Conservation (phyloP, 2,113 vertebrate species). For the Natator depressus region DNA sequence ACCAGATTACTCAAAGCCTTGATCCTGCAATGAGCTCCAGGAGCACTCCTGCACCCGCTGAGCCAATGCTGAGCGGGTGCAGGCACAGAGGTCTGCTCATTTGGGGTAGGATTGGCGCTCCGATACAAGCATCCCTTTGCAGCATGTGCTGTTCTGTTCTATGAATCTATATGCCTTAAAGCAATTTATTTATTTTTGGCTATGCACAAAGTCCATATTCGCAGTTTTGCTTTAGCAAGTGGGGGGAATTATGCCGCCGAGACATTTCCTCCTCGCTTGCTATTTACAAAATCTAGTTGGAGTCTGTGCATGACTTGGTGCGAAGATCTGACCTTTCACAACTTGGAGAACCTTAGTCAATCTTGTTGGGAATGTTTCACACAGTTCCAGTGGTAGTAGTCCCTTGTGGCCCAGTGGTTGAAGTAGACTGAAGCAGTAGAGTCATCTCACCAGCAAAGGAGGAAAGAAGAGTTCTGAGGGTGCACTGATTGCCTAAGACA, state of each 20-base stretch:
- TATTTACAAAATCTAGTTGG: neutral
- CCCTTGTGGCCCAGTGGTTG: neutral
- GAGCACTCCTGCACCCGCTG: neutral
- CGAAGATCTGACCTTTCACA: neutral
- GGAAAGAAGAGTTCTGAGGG: neutral
- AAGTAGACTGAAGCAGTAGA: neutral
- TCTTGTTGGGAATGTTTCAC: neutral
- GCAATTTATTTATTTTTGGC: neutral
- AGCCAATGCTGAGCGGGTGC: neutral
- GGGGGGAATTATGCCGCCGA: neutral
- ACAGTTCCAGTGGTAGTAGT: neutral
- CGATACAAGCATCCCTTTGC: neutral
- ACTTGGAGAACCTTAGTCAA: neutral
- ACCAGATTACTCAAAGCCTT: neutral
- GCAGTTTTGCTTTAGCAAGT: neutral
- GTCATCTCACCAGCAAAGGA: neutral
- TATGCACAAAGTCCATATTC: neutral
- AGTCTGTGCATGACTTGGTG: fast-evolving
- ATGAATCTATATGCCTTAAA: neutral
- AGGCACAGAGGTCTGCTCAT: neutral
- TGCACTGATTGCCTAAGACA: neutral
- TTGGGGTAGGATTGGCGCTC: neutral
- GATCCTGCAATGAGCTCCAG: neutral
- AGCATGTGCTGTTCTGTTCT: neutral
- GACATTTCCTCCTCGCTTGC: neutral